Conservation (phyloP, 2,113 vertebrate species). For the Channa maculata region DNA sequence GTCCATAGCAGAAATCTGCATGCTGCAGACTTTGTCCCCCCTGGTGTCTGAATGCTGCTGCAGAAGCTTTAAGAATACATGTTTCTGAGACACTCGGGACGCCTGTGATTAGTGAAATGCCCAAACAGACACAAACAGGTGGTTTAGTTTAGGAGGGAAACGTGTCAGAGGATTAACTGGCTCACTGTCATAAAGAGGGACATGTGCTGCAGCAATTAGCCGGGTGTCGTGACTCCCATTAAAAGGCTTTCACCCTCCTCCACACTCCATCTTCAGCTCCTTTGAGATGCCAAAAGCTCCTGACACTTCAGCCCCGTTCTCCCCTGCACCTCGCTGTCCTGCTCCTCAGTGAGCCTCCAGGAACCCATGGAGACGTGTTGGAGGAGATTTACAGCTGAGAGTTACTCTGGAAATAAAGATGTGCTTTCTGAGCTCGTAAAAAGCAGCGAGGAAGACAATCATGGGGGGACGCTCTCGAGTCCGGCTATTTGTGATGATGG, state of each 20-base stretch:
- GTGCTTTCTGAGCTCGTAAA: constrained; percentile 25
- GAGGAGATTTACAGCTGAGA: neutral
- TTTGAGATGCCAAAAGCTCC: constrained; percentile 25
- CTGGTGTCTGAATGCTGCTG: neutral
- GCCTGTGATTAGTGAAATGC: too few relatives aligned
- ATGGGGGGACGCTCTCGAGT: neutral
- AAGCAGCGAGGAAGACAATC: constrained; percentile 4
- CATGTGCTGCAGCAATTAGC: constrained; percentile 55
- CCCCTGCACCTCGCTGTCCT: neutral
- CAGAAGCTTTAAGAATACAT: neutral
- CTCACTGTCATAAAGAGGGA: constrained; percentile 13
- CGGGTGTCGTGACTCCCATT: constrained; percentile 33
- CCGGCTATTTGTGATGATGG: too few relatives aligned
- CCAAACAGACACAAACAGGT: neutral
- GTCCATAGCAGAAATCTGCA: neutral
- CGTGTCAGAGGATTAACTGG: neutral
- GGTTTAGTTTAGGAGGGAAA: constrained; percentile 2
- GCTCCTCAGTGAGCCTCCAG: neutral
- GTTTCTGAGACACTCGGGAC: too few relatives aligned
- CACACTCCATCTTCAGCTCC: constrained; percentile 6
- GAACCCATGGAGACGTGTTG: neutral
- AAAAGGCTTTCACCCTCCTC: constrained; percentile 24
- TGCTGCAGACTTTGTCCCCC: neutral
- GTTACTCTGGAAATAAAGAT: constrained; percentile 23
- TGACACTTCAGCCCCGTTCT: neutral